These are phyloP conservation scores for Melikaiella ostensackeni DNA, from an alignment of 2,888 invertebrate genomes.

Conservation along the genomic window DNA sequence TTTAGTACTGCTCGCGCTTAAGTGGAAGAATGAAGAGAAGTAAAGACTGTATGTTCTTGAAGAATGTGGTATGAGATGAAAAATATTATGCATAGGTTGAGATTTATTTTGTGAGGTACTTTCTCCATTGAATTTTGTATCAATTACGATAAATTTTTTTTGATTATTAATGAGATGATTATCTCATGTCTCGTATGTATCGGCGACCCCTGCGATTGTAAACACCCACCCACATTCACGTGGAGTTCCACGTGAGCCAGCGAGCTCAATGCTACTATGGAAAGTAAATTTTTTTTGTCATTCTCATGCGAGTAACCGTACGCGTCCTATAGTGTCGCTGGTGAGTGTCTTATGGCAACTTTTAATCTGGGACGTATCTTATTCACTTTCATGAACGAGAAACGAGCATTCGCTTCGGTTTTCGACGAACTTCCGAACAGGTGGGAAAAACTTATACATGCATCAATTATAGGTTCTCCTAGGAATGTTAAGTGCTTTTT, in stretches of 20 bases:
- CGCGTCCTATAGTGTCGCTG: constrained; percentile 8
- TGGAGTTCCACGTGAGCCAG: constrained; percentile 71
- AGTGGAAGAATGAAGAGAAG: too few species aligned
- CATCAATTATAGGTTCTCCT: constrained; percentile 21
- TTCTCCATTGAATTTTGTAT: constrained; percentile 19
- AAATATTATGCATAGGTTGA: background rate
- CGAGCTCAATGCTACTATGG: constrained; percentile 65
- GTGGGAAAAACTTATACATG: constrained; percentile 37
- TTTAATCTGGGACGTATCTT: constrained; percentile 39
- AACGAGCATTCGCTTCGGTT: constrained; percentile 15
- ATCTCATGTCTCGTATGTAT: constrained; percentile 20
- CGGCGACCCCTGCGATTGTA: constrained; percentile 27
- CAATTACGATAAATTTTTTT: constrained; percentile 29
- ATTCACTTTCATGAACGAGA: constrained; percentile 38
- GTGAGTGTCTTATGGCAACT: constrained; percentile 36
- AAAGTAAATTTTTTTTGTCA: constrained; percentile 61
- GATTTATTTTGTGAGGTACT: constrained; percentile 8
- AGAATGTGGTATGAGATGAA: background rate
- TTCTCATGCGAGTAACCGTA: constrained; percentile 42
- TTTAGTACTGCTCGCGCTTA: too few species aligned
- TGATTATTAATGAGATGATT: constrained; percentile 29
- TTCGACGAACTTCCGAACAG: constrained; percentile 31
- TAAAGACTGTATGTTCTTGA: background rate
- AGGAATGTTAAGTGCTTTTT: constrained; percentile 28
- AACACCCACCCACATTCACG: constrained; percentile 72